These are phyloP conservation scores for Urocyon cinereoargenteus DNA, from an alignment of 2,797 vertebrate species.

Conservation along the genomic window DNA sequence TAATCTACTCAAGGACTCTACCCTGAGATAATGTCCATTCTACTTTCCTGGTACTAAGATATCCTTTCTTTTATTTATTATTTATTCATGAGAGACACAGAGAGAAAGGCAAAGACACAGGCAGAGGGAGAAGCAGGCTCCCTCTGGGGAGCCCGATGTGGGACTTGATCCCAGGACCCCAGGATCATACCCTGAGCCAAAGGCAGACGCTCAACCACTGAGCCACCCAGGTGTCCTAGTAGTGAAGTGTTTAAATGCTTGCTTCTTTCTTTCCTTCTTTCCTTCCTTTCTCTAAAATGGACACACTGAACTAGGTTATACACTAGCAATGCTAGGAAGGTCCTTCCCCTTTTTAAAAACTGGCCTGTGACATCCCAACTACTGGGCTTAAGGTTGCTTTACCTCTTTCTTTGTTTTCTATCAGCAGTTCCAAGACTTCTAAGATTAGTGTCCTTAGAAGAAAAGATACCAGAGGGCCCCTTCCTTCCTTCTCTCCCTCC, in stretches of 20 bases:
- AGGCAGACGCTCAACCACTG: too few relatives aligned
- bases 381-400: background rate
- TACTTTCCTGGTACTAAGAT: background rate
- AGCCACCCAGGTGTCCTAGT: too few relatives aligned
- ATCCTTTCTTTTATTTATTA: background rate
- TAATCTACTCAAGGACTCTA: background rate
- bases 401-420: background rate
- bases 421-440: background rate
- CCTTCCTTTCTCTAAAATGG: slow-evolving; percentile 32
- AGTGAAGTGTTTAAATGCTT: background rate
- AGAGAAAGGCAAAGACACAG: too few relatives aligned
- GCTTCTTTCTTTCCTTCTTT: background rate
- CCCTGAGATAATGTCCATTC: background rate
- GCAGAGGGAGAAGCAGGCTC: too few relatives aligned
- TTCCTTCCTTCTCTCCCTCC: background rate
- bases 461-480: background rate
- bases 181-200: too few relatives aligned
- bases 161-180: too few relatives aligned
- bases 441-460: background rate
- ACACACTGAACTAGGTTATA: background rate
- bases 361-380: background rate
- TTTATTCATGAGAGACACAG: too few relatives aligned
- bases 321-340: background rate
- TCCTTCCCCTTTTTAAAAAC: background rate
- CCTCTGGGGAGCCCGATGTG: too few relatives aligned